These are phyloP conservation scores for Macrophya alboannulata DNA, from an alignment of 2,888 invertebrate genomes.

Conservation along the genomic window DNA sequence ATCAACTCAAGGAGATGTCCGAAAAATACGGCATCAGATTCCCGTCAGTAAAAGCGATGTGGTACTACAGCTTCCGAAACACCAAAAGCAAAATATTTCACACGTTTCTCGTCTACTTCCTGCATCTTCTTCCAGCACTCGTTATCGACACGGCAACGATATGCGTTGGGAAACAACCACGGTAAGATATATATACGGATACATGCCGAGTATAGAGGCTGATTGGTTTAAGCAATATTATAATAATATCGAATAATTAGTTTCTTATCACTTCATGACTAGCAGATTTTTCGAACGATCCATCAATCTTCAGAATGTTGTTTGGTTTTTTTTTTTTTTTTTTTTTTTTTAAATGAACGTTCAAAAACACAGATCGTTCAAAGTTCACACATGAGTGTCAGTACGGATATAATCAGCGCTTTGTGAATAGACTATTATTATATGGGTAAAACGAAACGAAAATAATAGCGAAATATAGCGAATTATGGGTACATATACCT, in stretches of 20 bases:
- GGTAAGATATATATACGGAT: constrained; percentile 80
- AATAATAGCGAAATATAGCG: too few species aligned
- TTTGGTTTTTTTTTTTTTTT: not conserved
- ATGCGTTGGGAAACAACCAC: constrained; percentile 84
- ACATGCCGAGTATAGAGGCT: not conserved
- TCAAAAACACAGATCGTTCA: not conserved
- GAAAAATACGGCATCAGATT: constrained; percentile 82
- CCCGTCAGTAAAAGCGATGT: constrained; percentile 86
- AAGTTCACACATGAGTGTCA: not conserved
- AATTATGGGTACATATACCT: not conserved
- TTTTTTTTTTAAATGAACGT: not conserved
- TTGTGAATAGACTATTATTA: too few species aligned
- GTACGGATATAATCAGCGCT: not conserved
- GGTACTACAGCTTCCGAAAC: constrained; percentile 86
- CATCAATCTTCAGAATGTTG: too few species aligned
- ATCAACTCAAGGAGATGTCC: constrained; percentile 84
- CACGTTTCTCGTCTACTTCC: constrained; percentile 82
- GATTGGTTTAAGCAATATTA: not conserved
- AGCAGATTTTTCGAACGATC: not conserved
- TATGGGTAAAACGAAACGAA: too few species aligned
- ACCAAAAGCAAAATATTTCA: constrained; percentile 83
- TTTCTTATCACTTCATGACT: not conserved
- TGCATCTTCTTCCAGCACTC: constrained; percentile 85
- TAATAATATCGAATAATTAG: not conserved
- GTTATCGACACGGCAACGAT: constrained; percentile 82